Evolutionary conservation across 2,888 invertebrate genomes (phyloP), one percentile per base, ranked within the genome.

Genomic region (Meandrusa payeni): DNA sequence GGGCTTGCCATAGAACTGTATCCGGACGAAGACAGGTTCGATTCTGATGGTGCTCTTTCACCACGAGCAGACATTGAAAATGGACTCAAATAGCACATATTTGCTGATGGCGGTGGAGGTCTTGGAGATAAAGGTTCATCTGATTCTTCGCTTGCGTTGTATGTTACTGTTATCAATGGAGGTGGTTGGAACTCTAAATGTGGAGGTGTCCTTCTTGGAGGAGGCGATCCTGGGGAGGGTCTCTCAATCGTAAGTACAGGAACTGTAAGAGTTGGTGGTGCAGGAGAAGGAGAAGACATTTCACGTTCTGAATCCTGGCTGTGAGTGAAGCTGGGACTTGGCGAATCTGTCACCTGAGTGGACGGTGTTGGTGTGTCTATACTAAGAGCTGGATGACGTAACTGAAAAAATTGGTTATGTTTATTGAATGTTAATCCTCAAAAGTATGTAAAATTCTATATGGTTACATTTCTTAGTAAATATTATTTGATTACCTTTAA

Each of bases 1-100:
- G 95, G 95, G 73, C 94, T 94, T 0, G 95, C 94, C 93, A 95
- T 94, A 1, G 94, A 95, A 51, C 94, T 94, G 69, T 95, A 95
- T 4, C 95, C 95, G 0, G 94, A 95, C 4, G 95, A 94, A 50
- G 94, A 94, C 24, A 95, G 82, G 71, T 95, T 95, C 1, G 94
- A 94, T 77, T 95, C 94, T 0, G 95, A 95, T 6, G 94, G 93
- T 1, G 93, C 93, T 54, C 94, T 89, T 61, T 94, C 93, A 6
- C 91, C 91, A 51, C 93, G 81, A 1, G 90, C 89, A 28, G 92
- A 91, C 89, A 93, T 93, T 1, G 93, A 91, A 69, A 94, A 94
- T 0, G 95, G 95, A 69, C 93, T 94, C 7, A 95, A 74, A 64
- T 94, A 94, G 56, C 92, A 92, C 92, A 94, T 93, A 19, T 89